Percentiles rank a stretch among this genome's conserved stretches.
phyloP scores from a whole-genome alignment of 2,113 vertebrate genomes.

The Tiliqua scincoides region DNA sequence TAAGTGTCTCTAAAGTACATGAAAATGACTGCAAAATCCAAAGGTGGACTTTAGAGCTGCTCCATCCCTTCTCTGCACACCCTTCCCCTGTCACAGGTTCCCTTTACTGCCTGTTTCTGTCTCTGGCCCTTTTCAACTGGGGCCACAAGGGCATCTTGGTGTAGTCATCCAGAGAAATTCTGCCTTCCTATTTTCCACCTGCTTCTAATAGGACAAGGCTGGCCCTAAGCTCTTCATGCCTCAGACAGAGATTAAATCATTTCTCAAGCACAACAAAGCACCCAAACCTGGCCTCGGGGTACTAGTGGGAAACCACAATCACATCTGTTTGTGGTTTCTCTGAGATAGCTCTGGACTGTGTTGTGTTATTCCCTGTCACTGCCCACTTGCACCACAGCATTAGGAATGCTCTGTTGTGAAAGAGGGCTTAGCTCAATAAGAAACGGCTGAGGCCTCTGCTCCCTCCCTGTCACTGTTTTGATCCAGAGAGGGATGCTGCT shows the following conservation, averaged over 20 bases:
- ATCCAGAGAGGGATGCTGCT: no score
- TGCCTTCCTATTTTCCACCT: not conserved
- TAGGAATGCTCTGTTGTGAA: not conserved
- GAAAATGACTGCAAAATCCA: not conserved
- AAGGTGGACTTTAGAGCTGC: not conserved
- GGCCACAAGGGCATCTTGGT: not conserved
- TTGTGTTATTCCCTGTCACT: not conserved
- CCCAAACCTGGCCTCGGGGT: not conserved
- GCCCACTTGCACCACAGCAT: not conserved
- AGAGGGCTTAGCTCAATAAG: not conserved
- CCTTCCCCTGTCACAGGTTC: not conserved
- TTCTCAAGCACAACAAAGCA: not conserved
- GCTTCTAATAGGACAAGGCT: not conserved
- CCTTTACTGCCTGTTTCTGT: not conserved
- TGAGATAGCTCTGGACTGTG: not conserved
- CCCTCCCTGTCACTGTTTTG: not conserved
- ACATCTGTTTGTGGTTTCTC: not conserved
- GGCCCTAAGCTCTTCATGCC: not conserved
- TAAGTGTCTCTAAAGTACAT: not conserved
- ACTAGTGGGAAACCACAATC: not conserved
- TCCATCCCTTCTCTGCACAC: not conserved
- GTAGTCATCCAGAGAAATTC: not conserved
- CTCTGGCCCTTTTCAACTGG: not conserved
- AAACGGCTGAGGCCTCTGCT: not conserved
- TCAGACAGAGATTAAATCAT: not conserved